Evolutionary conservation across 2,888 invertebrate genomes (phyloP).

Genomic region (Dolichomitus sp.): DNA sequence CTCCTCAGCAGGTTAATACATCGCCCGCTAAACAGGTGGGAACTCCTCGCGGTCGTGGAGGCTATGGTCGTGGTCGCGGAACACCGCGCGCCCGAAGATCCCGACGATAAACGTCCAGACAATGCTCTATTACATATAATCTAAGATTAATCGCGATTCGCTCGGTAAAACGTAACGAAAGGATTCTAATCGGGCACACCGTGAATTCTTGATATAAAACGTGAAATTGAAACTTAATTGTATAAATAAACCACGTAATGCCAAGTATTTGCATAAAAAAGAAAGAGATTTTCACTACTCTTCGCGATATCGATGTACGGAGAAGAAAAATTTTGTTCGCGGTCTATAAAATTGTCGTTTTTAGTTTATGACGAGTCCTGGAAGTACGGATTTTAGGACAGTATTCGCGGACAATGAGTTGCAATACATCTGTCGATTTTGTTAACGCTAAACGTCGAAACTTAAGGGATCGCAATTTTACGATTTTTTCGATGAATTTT

Average conservation of each 20-base stretch:
- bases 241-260: constrained; percentile 7
- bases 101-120: constrained; percentile 78
- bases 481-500: constrained; percentile 1
- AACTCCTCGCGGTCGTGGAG: constrained; percentile 75
- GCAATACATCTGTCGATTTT: constrained; percentile 15
- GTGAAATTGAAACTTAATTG: constrained; percentile 1
- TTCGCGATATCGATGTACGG: background rate
- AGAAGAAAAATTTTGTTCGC: background rate
- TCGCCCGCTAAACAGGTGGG: background rate
- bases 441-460: background rate
- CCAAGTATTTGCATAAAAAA: background rate
- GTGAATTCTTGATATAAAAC: background rate
- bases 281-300: background rate
- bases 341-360: background rate
- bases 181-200: background rate
- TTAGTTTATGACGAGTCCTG: constrained; percentile 37
- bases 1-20: background rate
- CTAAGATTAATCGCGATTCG: constrained; percentile 6
- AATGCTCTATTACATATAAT: background rate
- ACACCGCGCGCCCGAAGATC: constrained; percentile 81
- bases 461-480: background rate
- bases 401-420: constrained; percentile 31
- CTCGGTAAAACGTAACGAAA: background rate
- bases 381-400: background rate
- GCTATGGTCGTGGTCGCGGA: constrained; percentile 77